These are phyloP conservation scores for Urocynchramus pylzowi DNA, from an alignment of 2,113 vertebrate genomes.

Conservation along the genomic window DNA sequence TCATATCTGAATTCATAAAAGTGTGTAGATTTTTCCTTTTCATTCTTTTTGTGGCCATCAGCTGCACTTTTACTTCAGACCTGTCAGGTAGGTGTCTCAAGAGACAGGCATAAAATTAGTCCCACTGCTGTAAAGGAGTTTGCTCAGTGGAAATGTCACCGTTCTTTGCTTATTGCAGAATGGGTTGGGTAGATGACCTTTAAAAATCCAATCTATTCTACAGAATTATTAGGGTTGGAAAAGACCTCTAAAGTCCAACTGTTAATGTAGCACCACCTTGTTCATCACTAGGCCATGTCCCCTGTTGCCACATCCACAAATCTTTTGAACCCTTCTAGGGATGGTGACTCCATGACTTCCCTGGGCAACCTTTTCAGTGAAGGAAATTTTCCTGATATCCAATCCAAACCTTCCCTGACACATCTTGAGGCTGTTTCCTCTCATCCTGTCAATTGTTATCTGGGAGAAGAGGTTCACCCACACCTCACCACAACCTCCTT, in stretches of 20 bases:
- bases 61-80: neutral
- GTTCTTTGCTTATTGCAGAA: neutral
- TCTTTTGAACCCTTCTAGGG: neutral
- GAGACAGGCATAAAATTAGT: neutral
- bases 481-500: neutral
- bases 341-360: rapidly evolving
- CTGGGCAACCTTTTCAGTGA: neutral
- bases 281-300: neutral
- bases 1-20: neutral
- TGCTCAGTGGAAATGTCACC: neutral
- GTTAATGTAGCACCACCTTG: neutral
- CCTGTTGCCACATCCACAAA: neutral
- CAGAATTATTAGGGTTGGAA: neutral
- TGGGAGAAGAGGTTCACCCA: neutral
- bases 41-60: neutral
- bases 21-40: neutral
- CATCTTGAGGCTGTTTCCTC: neutral
- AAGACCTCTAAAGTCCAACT: neutral
- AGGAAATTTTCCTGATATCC: neutral
- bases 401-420: neutral
- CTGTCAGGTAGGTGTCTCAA: neutral
- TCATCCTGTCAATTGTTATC: neutral
- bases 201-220: neutral
- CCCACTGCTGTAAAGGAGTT: neutral
- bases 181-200: neutral